Evolutionary conservation across 2,888 invertebrate species (phyloP).

Genomic region (Myathropa florea): DNA sequence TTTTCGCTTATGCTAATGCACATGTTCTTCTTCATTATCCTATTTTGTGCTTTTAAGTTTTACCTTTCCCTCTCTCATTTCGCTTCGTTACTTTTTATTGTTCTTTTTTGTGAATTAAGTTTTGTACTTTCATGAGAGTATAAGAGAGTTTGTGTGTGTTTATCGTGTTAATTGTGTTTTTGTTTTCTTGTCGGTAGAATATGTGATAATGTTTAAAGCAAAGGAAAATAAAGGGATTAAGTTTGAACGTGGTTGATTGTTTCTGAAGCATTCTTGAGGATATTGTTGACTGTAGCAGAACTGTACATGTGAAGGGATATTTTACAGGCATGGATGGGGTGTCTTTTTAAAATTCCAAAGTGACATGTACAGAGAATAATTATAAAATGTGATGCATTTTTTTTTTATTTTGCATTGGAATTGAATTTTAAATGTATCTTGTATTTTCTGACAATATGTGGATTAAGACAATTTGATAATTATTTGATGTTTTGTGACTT

Average conservation of each 20-base stretch:
- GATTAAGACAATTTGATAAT: too few species aligned
- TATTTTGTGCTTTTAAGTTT: conserved; percentile 17
- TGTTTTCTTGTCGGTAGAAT: conserved; percentile 31
- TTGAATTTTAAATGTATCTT: too few species aligned
- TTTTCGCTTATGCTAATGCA: conserved; percentile 34
- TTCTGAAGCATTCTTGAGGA: conserved; percentile 1
- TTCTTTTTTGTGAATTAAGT: background rate
- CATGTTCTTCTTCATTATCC: conserved; percentile 23
- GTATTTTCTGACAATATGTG: too few species aligned
- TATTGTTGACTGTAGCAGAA: background rate
- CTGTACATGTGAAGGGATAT: background rate
- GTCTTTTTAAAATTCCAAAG: background rate
- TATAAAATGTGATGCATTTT: background rate
- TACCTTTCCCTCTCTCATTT: conserved; percentile 17
- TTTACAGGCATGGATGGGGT: background rate
- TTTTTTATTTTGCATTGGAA: background rate
- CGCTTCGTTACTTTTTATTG: background rate
- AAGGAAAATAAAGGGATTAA: conserved; percentile 22
- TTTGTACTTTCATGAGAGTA: conserved; percentile 9
- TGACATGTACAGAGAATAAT: background rate
- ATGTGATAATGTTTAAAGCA: conserved; percentile 26
- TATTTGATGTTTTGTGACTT: too few species aligned
- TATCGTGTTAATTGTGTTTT: conserved; percentile 47
- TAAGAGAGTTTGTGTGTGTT: background rate
- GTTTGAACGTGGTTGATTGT: background rate